Evolutionary conservation across 2,888 invertebrate genomes (phyloP), one percentile per base, ranked within the genome.

Genomic region (Oscheius sp.): DNA sequence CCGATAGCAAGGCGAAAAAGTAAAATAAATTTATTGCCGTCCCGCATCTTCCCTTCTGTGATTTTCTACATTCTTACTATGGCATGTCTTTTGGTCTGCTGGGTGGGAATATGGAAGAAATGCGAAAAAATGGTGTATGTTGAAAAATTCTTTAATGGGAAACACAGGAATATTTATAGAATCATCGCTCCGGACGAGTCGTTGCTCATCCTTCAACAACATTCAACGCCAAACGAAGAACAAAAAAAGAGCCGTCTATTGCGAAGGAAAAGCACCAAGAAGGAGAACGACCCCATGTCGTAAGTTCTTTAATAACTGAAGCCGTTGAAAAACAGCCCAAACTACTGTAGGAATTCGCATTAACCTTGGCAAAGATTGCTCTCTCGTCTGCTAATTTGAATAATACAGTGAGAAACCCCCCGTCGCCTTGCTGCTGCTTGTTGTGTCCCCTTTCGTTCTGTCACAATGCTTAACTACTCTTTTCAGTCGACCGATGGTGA

Each of bases 401-500:
- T 61, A 61, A 61, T 61, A 61, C 68, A 53, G 23, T 45, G 25
- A 69, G 69, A 69, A 49, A 52, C 25, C 55, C 49, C 53, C 16
- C n/a, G n/a, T n/a, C n/a, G 9, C 35, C 35, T 9, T 9, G 35
- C 35, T 35, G n/a, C 35, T 35, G 35, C 35, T 35, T 35, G 35
- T 35, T 35, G 35, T 35, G n/a, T 35, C 35, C 35, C 35, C 43
- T 13, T 43, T 69, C 43, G n/a, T 41, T 53, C 9, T 35, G 35
- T 9, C 35, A 35, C 35, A 35, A 9, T 35, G 27, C 18, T 7
- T 49, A 16, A 25, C 6, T 59, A 9, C 18, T n/a, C 7, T 16
- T 13, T 59, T 45, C 64, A 75, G 73, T 12, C 59, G 70, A 12
- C 80, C 80, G 25, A 76, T 80, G 78, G 76, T 80, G 3, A 80